A percentile compares a stretch with the other conserved stretches of the same genome.
These are phyloP conservation scores for Spheniscus mendiculus DNA, from an alignment of 2,113 vertebrate species.

Conservation along the genomic window DNA sequence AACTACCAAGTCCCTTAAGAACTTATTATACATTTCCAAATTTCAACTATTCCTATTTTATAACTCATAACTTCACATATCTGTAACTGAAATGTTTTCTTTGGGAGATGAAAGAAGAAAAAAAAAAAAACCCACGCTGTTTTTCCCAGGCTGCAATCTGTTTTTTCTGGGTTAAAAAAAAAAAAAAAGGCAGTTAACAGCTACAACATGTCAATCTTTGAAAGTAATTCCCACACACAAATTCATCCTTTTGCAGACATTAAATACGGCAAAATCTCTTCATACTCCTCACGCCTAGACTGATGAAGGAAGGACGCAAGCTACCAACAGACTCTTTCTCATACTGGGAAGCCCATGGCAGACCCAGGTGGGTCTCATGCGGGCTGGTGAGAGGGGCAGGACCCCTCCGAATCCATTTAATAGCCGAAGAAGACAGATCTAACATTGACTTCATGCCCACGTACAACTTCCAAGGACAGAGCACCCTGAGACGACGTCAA, in stretches of 20 bases:
- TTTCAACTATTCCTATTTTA: constrained; percentile 18
- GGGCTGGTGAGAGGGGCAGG: neutral
- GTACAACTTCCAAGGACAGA: neutral
- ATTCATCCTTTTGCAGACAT: neutral
- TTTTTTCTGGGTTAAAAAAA: neutral
- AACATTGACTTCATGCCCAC: neutral
- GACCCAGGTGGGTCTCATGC: neutral
- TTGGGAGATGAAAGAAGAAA: constrained; percentile 11
- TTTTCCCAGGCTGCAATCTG: constrained; percentile 42
- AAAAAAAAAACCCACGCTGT: neutral
- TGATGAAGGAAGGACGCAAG: neutral
- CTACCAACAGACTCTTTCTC: neutral
- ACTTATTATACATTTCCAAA: constrained; percentile 11
- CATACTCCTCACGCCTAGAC: neutral
- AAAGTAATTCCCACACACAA: constrained; percentile 31
- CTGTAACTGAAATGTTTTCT: constrained; percentile 49
- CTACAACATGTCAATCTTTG: constrained; percentile 49
- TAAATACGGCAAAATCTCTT: neutral
- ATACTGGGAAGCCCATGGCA: neutral
- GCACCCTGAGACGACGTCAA: neutral
- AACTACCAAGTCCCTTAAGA: constrained; percentile 52
- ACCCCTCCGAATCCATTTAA: neutral
- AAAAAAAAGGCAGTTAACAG: neutral
- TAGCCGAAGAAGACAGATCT: rapidly evolving
- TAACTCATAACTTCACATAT: constrained; percentile 12